Evolutionary conservation across 2,888 invertebrate species (phyloP), one percentile per base, ranked within the genome.

Genomic region (Sussaba pulchella): DNA sequence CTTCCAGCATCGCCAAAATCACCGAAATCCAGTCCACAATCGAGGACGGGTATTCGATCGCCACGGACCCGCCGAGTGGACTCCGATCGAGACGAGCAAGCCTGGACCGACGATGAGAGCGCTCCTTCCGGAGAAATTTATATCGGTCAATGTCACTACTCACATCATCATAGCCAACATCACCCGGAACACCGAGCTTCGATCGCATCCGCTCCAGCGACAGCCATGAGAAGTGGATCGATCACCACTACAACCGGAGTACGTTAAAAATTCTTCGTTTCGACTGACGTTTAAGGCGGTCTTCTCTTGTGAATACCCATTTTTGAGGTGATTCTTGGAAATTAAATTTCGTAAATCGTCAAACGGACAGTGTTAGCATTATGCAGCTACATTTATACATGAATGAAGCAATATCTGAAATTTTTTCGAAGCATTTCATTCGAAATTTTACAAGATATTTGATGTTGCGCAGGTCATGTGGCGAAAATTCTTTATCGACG

Each of bases 211-310:
- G 90, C 89, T 19, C 88, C 89, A 19, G 81, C 88, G 6, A 71
- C 85, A 1, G 85, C 87, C 1, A 83, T 85, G 72, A 87, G 90
- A 69, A 90, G 89, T 66, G 85, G 89, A 47, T 91, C 91, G 0
- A 86, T 90, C 69, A 86, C 90, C 10, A 88, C 88, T 4, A 85
- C 86, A 52, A 84, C 86, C 1, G 88, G 87, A 66, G 90, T 89
- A 85, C 24, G 85, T 85, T 59, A 9, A 24, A 31, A 17, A 57
- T 57, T n/a, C 39, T 52, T 8, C n/a, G 21, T 39, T 26, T 54
- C n/a, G 24, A 2, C 17, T 21, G n/a, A 14, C 9, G 9, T 12
- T 41, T 17, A 26, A 17, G 14, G 5, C 21, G 14, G 12, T 36
- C 10, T n/a, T n/a, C n/a, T n/a, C n/a, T n/a, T n/a, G n/a, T n/a